phyloP scores from a whole-genome alignment of 2,797 vertebrate species.

The Perodicticus potto region DNA sequence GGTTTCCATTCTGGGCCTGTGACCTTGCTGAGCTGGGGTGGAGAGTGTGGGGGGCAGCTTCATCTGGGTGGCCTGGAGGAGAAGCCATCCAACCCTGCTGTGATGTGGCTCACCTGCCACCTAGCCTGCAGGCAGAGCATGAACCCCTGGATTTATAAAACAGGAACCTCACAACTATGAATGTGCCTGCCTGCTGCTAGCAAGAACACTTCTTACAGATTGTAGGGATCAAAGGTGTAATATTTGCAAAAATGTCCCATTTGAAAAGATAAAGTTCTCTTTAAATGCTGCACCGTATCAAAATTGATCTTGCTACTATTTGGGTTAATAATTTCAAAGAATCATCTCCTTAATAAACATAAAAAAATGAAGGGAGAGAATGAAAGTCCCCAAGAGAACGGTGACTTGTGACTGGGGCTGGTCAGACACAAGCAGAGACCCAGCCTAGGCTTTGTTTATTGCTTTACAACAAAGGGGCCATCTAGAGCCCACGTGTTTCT shows the following conservation, averaged over 20 bases:
- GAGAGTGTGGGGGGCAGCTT: background rate
- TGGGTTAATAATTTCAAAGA: slow-evolving; percentile 6
- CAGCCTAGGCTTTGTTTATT: background rate
- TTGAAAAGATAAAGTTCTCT: background rate
- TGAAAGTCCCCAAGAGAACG: background rate
- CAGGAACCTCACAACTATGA: background rate
- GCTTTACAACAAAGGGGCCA: background rate
- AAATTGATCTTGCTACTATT: background rate
- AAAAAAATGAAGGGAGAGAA: background rate
- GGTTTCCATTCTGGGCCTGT: background rate
- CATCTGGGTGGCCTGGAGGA: background rate
- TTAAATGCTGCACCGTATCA: background rate
- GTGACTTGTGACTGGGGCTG: background rate
- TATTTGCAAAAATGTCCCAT: background rate
- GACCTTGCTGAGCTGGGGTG: background rate
- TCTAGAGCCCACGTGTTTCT: background rate
- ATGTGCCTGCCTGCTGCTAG: too few relatives aligned
- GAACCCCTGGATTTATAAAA: background rate
- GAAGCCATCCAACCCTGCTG: fast-evolving
- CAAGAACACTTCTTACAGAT: background rate
- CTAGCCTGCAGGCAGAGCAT: background rate
- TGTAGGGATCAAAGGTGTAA: background rate
- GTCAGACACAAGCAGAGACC: background rate
- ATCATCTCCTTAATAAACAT: background rate
- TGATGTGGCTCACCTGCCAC: fast-evolving